Percentiles rank a stretch among this genome's conserved stretches.
Conservation (phyloP, 2,113 vertebrate genomes). For the Seriola dumerili region DNA sequence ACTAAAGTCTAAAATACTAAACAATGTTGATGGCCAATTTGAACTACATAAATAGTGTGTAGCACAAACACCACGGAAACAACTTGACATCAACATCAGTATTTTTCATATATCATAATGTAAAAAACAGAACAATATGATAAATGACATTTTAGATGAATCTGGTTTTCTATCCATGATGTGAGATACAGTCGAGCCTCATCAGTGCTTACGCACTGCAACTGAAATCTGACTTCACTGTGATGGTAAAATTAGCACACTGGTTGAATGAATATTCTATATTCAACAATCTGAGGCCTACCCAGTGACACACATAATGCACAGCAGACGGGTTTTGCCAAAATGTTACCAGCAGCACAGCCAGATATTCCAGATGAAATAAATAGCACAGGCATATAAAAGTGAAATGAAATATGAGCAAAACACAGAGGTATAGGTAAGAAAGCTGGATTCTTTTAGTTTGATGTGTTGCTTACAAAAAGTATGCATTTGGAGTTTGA, state of each 20-base stretch:
- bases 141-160: constrained; percentile 24
- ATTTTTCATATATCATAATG: constrained; percentile 64
- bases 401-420: constrained; percentile 41
- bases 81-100: constrained; percentile 63
- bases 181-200: constrained; percentile 34
- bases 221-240: constrained; percentile 44
- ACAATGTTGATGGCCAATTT: constrained; percentile 51
- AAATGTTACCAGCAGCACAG: constrained; percentile 57
- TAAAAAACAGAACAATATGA: constrained; percentile 64
- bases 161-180: constrained; percentile 33
- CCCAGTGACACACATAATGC: constrained; percentile 51
- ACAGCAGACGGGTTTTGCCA: constrained; percentile 43
- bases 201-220: constrained; percentile 44
- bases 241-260: constrained; percentile 52
- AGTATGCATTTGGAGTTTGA: constrained; percentile 53
- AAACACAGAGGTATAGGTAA: constrained; percentile 41
- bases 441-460: constrained; percentile 35
- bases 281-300: constrained; percentile 48
- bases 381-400: constrained; percentile 70
- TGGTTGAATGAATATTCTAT: constrained; percentile 57
- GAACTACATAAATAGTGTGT: constrained; percentile 65
- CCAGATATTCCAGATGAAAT: constrained; percentile 65
- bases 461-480: constrained; percentile 59
- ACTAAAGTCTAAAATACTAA: constrained; percentile 53
- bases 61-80: constrained; percentile 73